phyloP scores from a whole-genome alignment of 2,797 vertebrate species.

The Aulostomus chinensis region DNA sequence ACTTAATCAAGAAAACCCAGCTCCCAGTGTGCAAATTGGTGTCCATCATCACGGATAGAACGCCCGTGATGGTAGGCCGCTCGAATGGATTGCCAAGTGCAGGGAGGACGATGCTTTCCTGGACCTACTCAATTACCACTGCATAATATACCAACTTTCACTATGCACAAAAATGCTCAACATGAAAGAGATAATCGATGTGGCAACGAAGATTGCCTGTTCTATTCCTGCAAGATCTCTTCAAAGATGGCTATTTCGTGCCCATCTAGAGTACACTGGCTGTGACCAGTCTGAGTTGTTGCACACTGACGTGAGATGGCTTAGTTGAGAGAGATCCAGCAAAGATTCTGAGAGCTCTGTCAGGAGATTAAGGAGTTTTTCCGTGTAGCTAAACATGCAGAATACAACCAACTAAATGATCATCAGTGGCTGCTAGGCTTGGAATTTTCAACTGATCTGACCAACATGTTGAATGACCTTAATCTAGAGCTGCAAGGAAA shows the following conservation, averaged over 20 bases:
- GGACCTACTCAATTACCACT: no score
- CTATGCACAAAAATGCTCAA: conserved; percentile 13
- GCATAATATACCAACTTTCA: no score
- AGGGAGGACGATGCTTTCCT: no score
- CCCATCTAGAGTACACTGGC: no score
- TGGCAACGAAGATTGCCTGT: conserved; percentile 4
- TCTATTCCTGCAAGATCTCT: background rate
- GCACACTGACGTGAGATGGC: no score
- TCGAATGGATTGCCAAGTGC: no score
- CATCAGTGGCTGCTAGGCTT: conserved; percentile 12
- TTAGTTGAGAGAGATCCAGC: no score
- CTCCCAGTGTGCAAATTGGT: conserved; percentile 5
- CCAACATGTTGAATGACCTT: conserved; percentile 18
- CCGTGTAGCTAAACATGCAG: background rate
- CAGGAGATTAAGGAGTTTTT: background rate
- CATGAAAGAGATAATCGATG: conserved; percentile 18
- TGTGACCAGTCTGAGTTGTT: background rate
- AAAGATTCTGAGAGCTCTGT: background rate
- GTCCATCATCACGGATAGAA: no score
- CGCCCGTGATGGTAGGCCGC: no score
- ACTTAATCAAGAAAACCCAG: conserved; percentile 16
- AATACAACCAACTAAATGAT: conserved; percentile 11
- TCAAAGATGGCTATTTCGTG: conserved; percentile 2
- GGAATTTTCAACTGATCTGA: conserved; percentile 18
- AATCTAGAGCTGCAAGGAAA: conserved; percentile 18